phyloP scores from a whole-genome alignment of 1,140 invertebrate species.

The Leptopilina boulardi region DNA sequence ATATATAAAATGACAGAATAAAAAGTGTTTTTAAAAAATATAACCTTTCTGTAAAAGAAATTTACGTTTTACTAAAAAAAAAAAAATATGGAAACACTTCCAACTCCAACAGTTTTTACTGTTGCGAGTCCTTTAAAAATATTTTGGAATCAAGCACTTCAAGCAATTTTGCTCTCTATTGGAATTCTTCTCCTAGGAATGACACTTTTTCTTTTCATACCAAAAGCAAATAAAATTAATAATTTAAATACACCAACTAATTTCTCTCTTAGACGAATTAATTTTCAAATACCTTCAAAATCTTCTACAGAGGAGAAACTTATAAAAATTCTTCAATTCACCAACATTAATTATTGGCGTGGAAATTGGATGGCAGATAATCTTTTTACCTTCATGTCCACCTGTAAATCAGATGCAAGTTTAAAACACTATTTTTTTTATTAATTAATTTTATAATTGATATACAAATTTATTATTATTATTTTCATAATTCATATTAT shows the following conservation, averaged over 20 bases:
- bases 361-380: slow-evolving; percentile 4
- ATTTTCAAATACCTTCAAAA: background rate
- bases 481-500: no score
- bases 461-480: no score
- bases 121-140: background rate
- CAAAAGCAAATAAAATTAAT: background rate
- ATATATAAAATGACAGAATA: no score
- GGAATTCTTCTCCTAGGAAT: background rate
- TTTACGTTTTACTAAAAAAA: no score
- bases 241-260: background rate
- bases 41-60: no score
- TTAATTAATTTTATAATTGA: no score
- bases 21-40: no score
- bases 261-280: background rate
- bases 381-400: background rate
- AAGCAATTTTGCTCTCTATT: background rate
- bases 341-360: background rate
- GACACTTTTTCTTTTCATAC: slow-evolving; percentile 8
- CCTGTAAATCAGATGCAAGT: background rate
- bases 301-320: background rate
- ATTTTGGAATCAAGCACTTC: slow-evolving; percentile 13
- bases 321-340: background rate
- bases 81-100: background rate
- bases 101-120: background rate
- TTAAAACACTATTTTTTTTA: background rate